Conservation (phyloP, 2,113 vertebrate species). For the Struthidea cinerea region DNA sequence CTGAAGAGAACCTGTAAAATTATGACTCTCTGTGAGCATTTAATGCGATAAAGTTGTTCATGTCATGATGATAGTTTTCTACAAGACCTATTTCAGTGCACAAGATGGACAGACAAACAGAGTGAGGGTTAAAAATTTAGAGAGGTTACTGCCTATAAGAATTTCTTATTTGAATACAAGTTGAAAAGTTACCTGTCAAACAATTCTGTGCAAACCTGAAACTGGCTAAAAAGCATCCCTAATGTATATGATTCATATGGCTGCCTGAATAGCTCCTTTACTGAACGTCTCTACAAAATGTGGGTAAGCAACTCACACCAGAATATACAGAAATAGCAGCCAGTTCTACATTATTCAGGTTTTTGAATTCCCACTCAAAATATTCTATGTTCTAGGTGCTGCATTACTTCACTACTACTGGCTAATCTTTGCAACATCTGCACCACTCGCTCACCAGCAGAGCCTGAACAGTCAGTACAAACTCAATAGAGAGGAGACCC, state of each 20-base stretch:
- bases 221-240: neutral
- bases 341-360: neutral
- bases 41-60: neutral
- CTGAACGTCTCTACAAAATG: fast-evolving
- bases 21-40: neutral
- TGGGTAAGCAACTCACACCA: neutral
- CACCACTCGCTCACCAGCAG: neutral
- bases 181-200: neutral
- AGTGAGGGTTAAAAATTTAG: neutral
- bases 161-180: neutral
- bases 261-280: neutral
- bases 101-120: neutral
- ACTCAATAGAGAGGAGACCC: neutral
- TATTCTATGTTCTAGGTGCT: neutral
- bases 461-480: neutral
- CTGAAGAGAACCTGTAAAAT: neutral
- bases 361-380: neutral
- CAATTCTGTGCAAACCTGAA: neutral
- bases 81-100: neutral
- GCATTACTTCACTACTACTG: neutral
- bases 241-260: neutral
- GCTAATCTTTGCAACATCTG: neutral
- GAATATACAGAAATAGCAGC: neutral
- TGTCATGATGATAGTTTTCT: neutral
- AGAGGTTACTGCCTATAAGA: neutral